A percentile compares a stretch with the other conserved stretches of the same genome.
These are phyloP conservation scores for Scaeva pyrastri DNA, from an alignment of 2,888 invertebrate genomes.

Conservation along the genomic window DNA sequence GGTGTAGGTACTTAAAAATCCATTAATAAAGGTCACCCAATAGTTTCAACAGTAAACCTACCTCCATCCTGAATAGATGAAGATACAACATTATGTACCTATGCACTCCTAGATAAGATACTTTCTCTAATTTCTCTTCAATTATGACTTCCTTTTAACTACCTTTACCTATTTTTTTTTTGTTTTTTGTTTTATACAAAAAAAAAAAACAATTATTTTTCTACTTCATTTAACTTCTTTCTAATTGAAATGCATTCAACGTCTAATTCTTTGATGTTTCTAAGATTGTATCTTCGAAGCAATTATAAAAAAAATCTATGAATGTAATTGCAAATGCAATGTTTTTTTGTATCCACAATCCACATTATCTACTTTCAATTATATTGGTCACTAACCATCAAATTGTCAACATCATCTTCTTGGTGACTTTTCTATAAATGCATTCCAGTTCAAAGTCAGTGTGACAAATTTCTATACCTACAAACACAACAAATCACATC, in stretches of 20 bases:
- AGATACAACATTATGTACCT: neutral
- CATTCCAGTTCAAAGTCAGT: conserved; percentile 62
- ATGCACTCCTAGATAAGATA: neutral
- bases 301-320: conserved; percentile 7
- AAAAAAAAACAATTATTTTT: conserved; percentile 39
- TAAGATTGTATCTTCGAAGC: neutral
- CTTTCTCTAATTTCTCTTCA: conserved; percentile 55
- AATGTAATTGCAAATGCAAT: conserved; percentile 27
- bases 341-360: neutral
- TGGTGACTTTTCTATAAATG: neutral
- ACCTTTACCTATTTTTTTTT: neutral
- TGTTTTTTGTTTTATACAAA: neutral
- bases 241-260: conserved; percentile 26
- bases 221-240: conserved; percentile 45
- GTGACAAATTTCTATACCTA: conserved; percentile 54
- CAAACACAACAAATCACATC: too few relatives aligned
- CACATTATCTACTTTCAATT: neutral
- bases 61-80: too few relatives aligned
- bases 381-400: neutral
- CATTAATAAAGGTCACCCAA: conserved; percentile 18
- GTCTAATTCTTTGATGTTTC: neutral
- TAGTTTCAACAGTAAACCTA: too few relatives aligned
- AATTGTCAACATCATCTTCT: neutral
- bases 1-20: conserved; percentile 17
- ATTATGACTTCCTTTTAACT: conserved; percentile 45